Evolutionary conservation across 2,797 vertebrate genomes (phyloP).

Genomic region (Danio kyathit): DNA sequence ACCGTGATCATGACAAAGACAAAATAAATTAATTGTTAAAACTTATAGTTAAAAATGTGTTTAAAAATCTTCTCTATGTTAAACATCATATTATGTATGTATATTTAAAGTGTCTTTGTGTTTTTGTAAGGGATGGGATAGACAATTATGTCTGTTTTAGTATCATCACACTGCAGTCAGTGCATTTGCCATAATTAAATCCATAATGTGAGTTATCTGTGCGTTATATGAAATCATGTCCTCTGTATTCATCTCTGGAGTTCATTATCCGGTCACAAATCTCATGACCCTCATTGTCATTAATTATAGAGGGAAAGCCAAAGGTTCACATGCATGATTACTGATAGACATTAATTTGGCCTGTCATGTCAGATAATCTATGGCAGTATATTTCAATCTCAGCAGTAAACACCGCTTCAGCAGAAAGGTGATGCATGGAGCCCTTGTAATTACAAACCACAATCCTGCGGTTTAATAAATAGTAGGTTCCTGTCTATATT

Average conservation of each 20-base stretch:
- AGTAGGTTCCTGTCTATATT: constrained; percentile 29
- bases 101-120: too few species aligned
- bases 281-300: constrained; percentile 4
- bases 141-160: not conserved
- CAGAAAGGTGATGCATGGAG: constrained; percentile 18
- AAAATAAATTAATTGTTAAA: too few species aligned
- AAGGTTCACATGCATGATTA: constrained; percentile 41
- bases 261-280: constrained; percentile 6
- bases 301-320: constrained; percentile 8
- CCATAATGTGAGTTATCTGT: constrained; percentile 10
- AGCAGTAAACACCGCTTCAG: constrained; percentile 11
- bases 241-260: constrained; percentile 3
- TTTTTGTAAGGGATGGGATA: too few species aligned
- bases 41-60: too few species aligned
- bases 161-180: constrained; percentile 29
- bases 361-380: constrained; percentile 45
- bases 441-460: constrained; percentile 3
- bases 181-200: constrained; percentile 25
- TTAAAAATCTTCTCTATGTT: too few species aligned
- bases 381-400: constrained; percentile 44
- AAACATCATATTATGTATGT: too few species aligned
- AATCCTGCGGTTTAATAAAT: constrained; percentile 40
- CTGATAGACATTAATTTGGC: constrained; percentile 38
- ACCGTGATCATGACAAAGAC: too few species aligned
- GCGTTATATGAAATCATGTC: not conserved